Base-by-base conservation (phyloP, 2,888 invertebrate species). In the Calameuta pallipes region DNA sequence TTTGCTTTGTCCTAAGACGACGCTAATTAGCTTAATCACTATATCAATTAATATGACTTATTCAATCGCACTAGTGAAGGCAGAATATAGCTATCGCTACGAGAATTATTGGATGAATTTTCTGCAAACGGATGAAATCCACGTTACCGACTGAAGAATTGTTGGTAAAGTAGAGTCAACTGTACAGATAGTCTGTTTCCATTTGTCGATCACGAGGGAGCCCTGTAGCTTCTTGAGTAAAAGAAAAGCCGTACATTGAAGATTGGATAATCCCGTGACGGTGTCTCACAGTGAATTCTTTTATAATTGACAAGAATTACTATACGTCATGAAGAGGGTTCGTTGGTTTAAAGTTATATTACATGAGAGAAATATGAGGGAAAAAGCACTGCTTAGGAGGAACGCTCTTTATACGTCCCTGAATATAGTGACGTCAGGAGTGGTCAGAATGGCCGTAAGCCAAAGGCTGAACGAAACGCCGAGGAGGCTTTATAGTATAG, bases 391-490 rank as follows among this genome's bases (percentile, higher is more conserved):
- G 23, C 9, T 71, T 31, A 15, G 9, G 12, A 31, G 71, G 71
- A 12, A 15, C 71, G 71, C 71, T 70, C 36, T 80, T 76, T 78
- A 77, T 80, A 79, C 83, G 80, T 80, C 82, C 83, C 83, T 83
- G 82, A 6, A 33, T 31, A 56, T 56, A 75, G 34, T 83, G 83
- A 82, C 83, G 82, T 83, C 81, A 80, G 75, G 81, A 78, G 81
- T 79, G 78, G 81, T 78, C 56, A 84, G 81, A 85, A 89, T 89
- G 89, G 89, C 88, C 78, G 84, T 83, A 81, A 86, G 87, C 85
- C 87, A 88, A 87, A 87, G 86, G 85, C 85, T 87, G 85, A 87
- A 85, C 84, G 86, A 83, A 83, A 84, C 56, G 69, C 81, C 85
- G 80, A 82, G 82, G 82, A 79, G 79, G 81, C 83, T 80, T 83